These are phyloP conservation scores for Enteromius afrohamiltoni DNA, from an alignment of 2,797 vertebrate species.

Conservation along the genomic window DNA sequence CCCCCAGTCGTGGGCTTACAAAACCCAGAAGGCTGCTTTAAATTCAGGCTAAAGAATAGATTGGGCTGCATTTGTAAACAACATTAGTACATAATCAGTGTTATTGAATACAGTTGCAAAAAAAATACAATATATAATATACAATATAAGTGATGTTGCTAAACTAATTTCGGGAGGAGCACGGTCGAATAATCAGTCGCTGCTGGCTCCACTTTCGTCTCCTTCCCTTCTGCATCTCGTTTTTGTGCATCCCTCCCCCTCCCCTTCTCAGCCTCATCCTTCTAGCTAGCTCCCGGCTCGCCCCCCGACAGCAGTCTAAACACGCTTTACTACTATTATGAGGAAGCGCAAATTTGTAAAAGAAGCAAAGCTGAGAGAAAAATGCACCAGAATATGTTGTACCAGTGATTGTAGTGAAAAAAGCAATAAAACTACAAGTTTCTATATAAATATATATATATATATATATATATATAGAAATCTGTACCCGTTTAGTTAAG, in stretches of 20 bases:
- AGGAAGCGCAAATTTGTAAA: too few relatives aligned
- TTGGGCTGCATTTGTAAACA: neutral
- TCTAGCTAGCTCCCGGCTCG: too few relatives aligned
- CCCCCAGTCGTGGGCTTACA: neutral
- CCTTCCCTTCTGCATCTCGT: too few relatives aligned
- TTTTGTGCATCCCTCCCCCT: too few relatives aligned
- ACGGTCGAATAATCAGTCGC: too few relatives aligned
- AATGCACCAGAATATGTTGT: neutral
- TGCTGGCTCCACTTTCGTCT: too few relatives aligned
- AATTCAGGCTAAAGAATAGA: conserved; percentile 34
- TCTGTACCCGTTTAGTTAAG: neutral
- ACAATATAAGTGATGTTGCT: too few relatives aligned
- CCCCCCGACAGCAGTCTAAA: too few relatives aligned
- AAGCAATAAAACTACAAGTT: neutral
- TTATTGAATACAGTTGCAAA: neutral
- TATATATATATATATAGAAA: neutral
- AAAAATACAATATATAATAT: neutral
- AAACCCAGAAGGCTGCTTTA: conserved; percentile 9
- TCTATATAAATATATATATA: neutral
- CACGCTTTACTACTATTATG: too few relatives aligned
- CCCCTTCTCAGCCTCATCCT: too few relatives aligned
- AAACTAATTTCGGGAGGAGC: too few relatives aligned
- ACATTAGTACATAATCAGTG: neutral
- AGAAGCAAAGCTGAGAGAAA: neutral
- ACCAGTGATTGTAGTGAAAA: neutral